Evolutionary conservation across 2,888 invertebrate species (phyloP).

Genomic region (Trachelus troglodyta): DNA sequence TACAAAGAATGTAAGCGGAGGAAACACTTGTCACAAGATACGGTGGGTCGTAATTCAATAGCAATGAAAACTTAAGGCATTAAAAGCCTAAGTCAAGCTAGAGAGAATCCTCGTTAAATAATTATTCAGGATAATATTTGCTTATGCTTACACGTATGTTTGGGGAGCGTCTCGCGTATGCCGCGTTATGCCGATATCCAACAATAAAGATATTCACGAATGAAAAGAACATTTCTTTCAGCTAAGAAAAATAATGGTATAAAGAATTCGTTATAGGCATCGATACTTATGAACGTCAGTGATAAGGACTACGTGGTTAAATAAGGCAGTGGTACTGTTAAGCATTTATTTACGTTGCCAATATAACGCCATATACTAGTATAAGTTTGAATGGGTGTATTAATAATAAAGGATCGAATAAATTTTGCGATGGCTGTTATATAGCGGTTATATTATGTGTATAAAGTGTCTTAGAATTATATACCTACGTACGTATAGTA

Average conservation of each 20-base stretch:
- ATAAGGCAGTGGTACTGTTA: not conserved
- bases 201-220: not conserved
- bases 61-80: not conserved
- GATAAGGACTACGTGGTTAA: not conserved
- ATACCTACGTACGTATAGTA: not conserved
- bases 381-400: not conserved
- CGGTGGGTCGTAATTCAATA: not conserved
- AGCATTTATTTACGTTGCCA: not conserved
- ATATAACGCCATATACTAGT: not conserved
- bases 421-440: not conserved
- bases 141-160: not conserved
- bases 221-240: too few species aligned
- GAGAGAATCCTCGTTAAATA: not conserved
- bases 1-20: not conserved
- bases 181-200: not conserved
- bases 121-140: not conserved
- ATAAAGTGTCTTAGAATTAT: not conserved
- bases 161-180: not conserved
- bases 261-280: not conserved
- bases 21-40: not conserved
- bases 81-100: not conserved
- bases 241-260: not conserved
- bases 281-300: not conserved
- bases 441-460: not conserved
- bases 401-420: not conserved